Percentiles rank a stretch among this genome's conserved stretches.
Evolutionary conservation across 2,888 invertebrate genomes (phyloP).

Genomic region (Eurois occulta): DNA sequence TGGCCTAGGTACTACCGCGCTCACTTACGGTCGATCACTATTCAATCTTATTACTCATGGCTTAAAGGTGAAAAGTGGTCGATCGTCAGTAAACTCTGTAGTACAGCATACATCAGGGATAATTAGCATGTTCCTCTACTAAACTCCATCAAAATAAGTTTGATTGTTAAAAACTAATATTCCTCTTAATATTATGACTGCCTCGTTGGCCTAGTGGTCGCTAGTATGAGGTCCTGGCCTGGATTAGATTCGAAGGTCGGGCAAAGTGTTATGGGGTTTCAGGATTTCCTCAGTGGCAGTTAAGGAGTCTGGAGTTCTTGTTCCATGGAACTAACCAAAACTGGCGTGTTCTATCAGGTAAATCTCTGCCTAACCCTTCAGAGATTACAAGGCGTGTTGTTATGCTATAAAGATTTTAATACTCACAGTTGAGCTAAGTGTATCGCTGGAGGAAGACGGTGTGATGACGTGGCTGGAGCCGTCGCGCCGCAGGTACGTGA

Average conservation of each 20-base stretch:
- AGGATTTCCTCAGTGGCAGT: neutral
- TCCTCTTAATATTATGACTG: neutral
- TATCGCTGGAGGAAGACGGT: conserved; percentile 89
- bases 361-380: neutral
- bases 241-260: neutral
- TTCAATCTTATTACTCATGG: no score
- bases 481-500: conserved; percentile 94
- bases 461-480: conserved; percentile 93
- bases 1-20: neutral
- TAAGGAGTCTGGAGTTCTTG: neutral
- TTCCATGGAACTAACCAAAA: neutral
- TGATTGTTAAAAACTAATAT: neutral
- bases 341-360: neutral
- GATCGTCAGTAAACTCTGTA: no score
- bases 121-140: neutral
- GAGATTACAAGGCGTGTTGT: neutral
- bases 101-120: neutral
- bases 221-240: neutral
- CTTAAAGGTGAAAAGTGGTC: no score
- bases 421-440: conserved; percentile 86
- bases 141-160: neutral
- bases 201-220: neutral
- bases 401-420: neutral
- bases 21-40: no score
- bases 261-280: neutral